Evolutionary conservation across 1,140 invertebrate species (phyloP).

Genomic region (Vollenhovia emeryi): DNA sequence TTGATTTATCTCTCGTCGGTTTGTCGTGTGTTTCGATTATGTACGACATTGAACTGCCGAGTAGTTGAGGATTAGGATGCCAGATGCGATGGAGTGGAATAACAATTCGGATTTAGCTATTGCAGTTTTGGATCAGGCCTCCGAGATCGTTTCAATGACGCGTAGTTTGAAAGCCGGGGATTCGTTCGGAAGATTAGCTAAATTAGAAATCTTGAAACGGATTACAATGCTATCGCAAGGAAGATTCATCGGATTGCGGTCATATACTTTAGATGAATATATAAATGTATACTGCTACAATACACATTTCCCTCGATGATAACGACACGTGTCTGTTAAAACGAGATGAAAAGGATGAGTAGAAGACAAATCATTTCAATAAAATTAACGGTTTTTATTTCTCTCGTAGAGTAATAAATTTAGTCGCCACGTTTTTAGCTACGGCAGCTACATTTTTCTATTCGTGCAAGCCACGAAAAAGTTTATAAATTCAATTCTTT

Average conservation of each 20-base stretch:
- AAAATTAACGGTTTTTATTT: background rate
- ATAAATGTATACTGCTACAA: background rate
- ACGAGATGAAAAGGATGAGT: background rate
- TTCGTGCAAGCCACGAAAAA: background rate
- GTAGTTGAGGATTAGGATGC: background rate
- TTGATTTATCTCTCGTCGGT: conserved; percentile 23
- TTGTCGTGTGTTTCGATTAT: conserved; percentile 42
- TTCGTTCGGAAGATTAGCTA: conserved; percentile 31
- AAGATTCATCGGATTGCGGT: background rate
- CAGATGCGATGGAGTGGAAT: conserved; percentile 4
- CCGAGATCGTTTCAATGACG: background rate
- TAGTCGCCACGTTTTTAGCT: no score
- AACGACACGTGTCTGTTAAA: background rate
- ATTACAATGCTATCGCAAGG: background rate
- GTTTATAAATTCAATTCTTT: background rate
- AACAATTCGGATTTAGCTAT: conserved; percentile 33
- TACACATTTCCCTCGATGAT: background rate
- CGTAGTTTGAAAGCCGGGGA: conserved; percentile 1
- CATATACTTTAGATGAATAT: background rate
- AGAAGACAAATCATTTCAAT: background rate
- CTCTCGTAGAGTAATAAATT: background rate
- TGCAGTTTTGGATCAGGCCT: conserved; percentile 35
- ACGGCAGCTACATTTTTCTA: no score
- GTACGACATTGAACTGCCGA: background rate
- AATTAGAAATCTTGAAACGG: conserved; percentile 20